Evolutionary conservation across 2,113 vertebrate species (phyloP), one percentile per base, ranked within the genome.

Genomic region (Salvelinus sp.): DNA sequence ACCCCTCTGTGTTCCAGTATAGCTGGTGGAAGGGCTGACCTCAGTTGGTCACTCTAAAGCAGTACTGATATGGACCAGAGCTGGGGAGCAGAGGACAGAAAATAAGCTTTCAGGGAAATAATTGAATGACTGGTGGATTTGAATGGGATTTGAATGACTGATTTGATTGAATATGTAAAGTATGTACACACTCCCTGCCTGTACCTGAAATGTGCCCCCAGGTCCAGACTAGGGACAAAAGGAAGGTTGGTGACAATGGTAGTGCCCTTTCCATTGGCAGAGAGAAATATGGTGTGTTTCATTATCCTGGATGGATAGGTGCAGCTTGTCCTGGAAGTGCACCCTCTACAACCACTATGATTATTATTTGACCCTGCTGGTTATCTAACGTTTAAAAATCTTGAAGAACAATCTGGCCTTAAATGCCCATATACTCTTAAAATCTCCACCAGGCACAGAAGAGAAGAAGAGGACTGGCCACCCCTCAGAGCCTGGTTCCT

Each of bases 201-300:
- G 38, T 10, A 97, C 96, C 95, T 96, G 88, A 97, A 96, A 72
- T 90, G 90, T 3, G 92, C 82, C 28, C 96, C 97, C 28, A 98
- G 33, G 71, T 95, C 88, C 13, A 98, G 88, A 48, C 85, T 88
- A 0, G 95, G 95, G 9, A 78, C 78, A 47, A 97, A 93, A 12
- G 94, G 92, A 50, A 76, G 90, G 86, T 97, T 92, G 0, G 91
- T 93, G 85, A 95, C 84, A 18, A 98, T 94, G 0, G 95, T 96
- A 9, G 93, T 95, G 22, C 96, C 95, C 0, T 78, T 90, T 72
- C 95, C 96, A 0, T 76, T 83, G 66, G 96, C 96, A 3, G 25
- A 76, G 38, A 98, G 76, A 0, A 79, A 50, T 14, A 96, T 87
- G 20, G 18, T 62, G 3, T 4, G 74, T 89, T 18, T n/a, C 88